Percentiles rank a stretch among this genome's conserved stretches.
Conservation (phyloP, 1,140 invertebrate genomes). For the Diachasmimorpha longicaudata region DNA sequence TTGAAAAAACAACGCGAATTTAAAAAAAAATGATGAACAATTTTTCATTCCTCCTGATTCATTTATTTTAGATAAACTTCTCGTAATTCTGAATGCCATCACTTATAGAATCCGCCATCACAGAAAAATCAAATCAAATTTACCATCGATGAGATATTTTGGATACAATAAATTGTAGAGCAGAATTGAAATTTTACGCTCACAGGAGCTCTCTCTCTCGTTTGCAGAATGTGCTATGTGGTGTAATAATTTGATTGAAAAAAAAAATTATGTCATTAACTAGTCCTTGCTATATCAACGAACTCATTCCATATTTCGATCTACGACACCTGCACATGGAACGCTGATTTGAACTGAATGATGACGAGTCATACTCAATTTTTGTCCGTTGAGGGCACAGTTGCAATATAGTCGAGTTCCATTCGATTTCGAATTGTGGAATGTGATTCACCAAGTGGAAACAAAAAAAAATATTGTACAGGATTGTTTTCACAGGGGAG, state of each 20-base stretch:
- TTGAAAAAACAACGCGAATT: background rate
- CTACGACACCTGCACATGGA: background rate
- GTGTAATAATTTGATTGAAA: background rate
- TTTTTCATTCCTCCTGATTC: background rate
- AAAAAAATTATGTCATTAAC: background rate
- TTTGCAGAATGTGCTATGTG: background rate
- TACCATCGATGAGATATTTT: background rate
- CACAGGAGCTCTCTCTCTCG: background rate
- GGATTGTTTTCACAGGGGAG: background rate
- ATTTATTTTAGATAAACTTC: background rate
- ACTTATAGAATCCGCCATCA: background rate
- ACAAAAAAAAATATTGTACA: background rate
- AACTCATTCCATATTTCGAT: background rate
- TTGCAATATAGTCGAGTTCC: background rate
- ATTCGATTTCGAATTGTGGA: background rate
- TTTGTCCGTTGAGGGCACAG: background rate
- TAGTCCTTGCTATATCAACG: background rate
- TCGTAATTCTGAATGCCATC: constrained; percentile 7
- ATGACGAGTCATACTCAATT: background rate
- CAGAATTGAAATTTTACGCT: background rate
- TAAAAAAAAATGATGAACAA: background rate
- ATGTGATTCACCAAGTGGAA: background rate
- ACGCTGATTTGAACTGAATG: background rate
- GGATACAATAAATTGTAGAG: constrained; percentile 4
- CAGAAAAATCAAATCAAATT: background rate